Evolutionary conservation across 2,113 vertebrate genomes (phyloP).

Genomic region (Tympanuchus pallidicinctus): DNA sequence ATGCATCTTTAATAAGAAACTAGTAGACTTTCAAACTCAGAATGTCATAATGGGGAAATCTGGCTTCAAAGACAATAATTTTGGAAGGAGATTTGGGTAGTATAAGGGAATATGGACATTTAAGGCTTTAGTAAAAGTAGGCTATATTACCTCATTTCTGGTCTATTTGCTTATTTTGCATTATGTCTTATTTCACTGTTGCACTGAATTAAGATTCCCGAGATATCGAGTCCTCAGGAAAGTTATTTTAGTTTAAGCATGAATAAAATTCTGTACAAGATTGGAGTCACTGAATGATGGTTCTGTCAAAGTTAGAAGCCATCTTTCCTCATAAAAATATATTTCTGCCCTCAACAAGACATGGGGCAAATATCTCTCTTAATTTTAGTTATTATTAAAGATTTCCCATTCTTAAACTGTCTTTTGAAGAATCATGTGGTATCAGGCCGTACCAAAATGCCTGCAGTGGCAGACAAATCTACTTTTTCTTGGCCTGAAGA

Average conservation of each 20-base stretch:
- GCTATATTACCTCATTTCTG: background rate
- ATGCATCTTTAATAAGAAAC: background rate
- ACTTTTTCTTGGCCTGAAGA: slow-evolving; percentile 3
- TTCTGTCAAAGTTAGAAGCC: background rate
- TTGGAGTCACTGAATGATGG: background rate
- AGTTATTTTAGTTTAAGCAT: background rate
- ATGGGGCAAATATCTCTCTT: background rate
- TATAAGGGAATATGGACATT: background rate
- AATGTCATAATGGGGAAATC: background rate
- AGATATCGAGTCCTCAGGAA: background rate
- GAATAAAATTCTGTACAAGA: background rate
- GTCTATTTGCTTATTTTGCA: background rate
- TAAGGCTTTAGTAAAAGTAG: background rate
- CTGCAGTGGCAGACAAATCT: slow-evolving; percentile 10
- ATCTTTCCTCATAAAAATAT: background rate
- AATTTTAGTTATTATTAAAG: slow-evolving; percentile 6
- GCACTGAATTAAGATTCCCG: background rate
- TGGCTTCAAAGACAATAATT: background rate
- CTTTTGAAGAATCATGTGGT: slow-evolving; percentile 15
- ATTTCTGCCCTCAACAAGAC: background rate
- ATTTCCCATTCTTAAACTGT: background rate
- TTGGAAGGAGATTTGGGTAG: background rate
- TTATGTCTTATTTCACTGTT: background rate
- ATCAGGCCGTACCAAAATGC: slow-evolving; percentile 5
- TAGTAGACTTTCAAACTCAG: background rate